Conservation (phyloP, 2,113 vertebrate species). For the Caranx ignobilis region DNA sequence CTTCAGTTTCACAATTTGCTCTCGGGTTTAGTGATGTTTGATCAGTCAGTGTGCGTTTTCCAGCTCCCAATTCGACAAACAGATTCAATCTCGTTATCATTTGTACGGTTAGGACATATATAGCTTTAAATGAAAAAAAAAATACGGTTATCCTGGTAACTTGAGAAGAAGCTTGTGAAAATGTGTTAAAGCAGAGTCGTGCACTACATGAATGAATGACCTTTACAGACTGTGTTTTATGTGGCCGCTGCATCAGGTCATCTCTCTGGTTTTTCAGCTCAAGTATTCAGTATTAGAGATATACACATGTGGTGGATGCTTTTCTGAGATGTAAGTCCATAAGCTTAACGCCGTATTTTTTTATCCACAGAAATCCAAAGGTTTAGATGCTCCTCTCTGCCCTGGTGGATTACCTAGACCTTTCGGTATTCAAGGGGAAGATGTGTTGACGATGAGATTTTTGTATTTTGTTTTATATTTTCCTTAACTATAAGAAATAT, state of each 20-base stretch:
- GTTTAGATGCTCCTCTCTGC: conserved; percentile 12
- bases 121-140: neutral
- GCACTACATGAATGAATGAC: conserved; percentile 4
- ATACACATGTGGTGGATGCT: conserved; percentile 27
- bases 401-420: conserved; percentile 1
- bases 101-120: neutral
- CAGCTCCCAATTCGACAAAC: neutral
- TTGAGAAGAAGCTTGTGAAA: neutral
- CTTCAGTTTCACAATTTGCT: neutral
- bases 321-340: conserved; percentile 16
- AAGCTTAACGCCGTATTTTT: neutral
- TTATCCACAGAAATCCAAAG: neutral
- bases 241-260: conserved; percentile 4
- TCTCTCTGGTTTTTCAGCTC: conserved; percentile 11
- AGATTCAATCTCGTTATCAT: neutral
- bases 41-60: neutral
- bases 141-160: neutral
- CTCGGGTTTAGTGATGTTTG: neutral
- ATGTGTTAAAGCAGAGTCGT: conserved; percentile 5
- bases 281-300: conserved; percentile 19
- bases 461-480: conserved; percentile 46
- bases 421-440: conserved; percentile 17
- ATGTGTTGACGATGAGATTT: conserved; percentile 35
- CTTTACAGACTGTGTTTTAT: conserved; percentile 3
- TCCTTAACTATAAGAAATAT: conserved; percentile 28